Base-by-base conservation (phyloP, 2,113 vertebrate species). In the Ictidomys tridecemlineatus region DNA sequence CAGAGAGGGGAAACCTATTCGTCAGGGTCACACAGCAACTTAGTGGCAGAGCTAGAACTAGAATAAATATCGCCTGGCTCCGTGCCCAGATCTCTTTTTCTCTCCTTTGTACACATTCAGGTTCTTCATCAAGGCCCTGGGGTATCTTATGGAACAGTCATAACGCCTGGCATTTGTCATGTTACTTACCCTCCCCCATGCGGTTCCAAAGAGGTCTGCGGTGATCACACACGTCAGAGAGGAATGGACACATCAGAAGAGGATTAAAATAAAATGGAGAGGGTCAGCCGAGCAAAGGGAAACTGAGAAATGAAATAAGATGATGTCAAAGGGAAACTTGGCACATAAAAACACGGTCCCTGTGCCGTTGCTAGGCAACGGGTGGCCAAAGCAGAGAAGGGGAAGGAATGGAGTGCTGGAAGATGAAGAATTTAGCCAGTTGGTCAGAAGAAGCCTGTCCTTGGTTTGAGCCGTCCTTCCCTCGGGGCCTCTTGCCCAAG, bases 1-100 rank as follows among this genome's bases (percentile, higher is more conserved):
- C 86, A 89, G 93, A 96, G 78, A 94, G 86, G 86, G 78, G 39
- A 18, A 78, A 24, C 8, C 5, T 24, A 37, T 4, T 53, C 56
- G 26, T 67, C 78, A 30, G n/a, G 28, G 61, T 53, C 88, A 88
- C 58, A 77, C 51, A 61, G 86, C 32, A 20, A 34, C 79, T 13
- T 4, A 51, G 10, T 24, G 48, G 32, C 22, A 58, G 45, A 72
- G 30, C n/a, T 42, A 87, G 83, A 76, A 72, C 28, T 12, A 56
- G 34, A 92, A 51, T 63, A 89, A 92, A 48, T 16, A 26, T 39
- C 67, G 32, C 45, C 42, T 91, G 79, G 69, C 85, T 86, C 39
- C 16, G 2, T 16, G 39, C 12, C 51, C 76, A 11, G 58, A 78
- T 26, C 78, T 63, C 20, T 93, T 69, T 69, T 73, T n/a, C 85